These are phyloP conservation scores for Bugula neritina DNA, from an alignment of 2,888 invertebrate genomes.

Conservation along the genomic window DNA sequence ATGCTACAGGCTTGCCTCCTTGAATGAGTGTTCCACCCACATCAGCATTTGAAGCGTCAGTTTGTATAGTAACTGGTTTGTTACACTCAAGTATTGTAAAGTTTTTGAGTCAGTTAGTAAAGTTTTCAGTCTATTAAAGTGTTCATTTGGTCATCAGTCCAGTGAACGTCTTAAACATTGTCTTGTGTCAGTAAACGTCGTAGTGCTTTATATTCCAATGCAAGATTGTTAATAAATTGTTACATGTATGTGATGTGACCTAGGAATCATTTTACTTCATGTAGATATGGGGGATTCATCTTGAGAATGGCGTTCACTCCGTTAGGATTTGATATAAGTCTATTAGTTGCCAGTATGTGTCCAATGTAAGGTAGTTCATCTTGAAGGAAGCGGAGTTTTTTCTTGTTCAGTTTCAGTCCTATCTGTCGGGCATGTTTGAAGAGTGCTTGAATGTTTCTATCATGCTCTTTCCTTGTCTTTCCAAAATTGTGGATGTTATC, in stretches of 20 bases:
- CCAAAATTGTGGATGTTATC: neutral
- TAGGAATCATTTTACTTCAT: constrained; percentile 1
- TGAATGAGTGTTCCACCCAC: no score
- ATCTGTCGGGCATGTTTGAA: neutral
- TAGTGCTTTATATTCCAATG: neutral
- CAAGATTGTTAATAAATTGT: neutral
- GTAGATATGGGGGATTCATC: neutral
- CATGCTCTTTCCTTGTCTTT: no score
- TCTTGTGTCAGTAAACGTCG: no score
- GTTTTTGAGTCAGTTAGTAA: neutral
- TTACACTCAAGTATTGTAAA: constrained; percentile 19
- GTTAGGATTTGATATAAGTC: no score
- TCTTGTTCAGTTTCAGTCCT: neutral
- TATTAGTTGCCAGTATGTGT: no score
- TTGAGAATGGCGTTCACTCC: no score
- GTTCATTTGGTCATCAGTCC: no score
- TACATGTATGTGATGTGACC: neutral
- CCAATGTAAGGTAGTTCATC: neutral
- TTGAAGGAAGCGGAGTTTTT: neutral
- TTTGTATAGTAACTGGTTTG: no score
- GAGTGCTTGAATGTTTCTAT: neutral
- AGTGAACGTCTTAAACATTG: no score
- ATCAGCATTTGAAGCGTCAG: no score
- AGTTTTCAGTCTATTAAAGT: no score
- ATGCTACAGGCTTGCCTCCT: no score